Base-by-base conservation (phyloP, 2,888 invertebrate genomes). In the Morpho achilles region DNA sequence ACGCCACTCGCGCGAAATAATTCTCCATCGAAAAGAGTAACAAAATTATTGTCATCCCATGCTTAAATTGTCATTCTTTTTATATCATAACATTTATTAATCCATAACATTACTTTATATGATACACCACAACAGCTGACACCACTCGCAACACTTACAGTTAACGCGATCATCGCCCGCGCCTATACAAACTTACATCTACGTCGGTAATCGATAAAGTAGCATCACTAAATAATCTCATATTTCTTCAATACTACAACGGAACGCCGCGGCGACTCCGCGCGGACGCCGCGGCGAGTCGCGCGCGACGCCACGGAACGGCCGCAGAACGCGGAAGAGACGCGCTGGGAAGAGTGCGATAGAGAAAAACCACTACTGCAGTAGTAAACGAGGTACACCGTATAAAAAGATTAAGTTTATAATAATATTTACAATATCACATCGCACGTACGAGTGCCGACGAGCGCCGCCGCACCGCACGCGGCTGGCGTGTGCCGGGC, bases 21-120 rank as follows among this genome's bases (percentile, higher is more conserved):
- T 69, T 71, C 71, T 74, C 72, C 67, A 10, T 70, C 73, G 79
- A 74, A 32, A 76, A 81, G 69, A 73, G 76, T 85, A 87, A 88
- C 85, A 83, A 84, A 88, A 87, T 89, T 90, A 90, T 90, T 90
- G 89, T 90, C 89, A 87, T 89, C 83, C 87, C 83, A 89, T 85
- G 88, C 86, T 88, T 85, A 81, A 78, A 70, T 75, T 81, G 81
- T 75, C 87, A 81, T 83, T 78, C 75, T 76, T 82, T 84, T 79
- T 76, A 72, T 79, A 69, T 77, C 66, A 75, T 73, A 77, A 72
- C 75, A 74, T 75, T 75, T 71, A 80, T 76, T 72, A 54, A 54
- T 59, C 45, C 51, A 54, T n/a, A n/a, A n/a, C n/a, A n/a, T 48
- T 45, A 85, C 79, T 85, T 85, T 84, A 79, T 82, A 88, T 32